A percentile compares a stretch with the other conserved stretches of the same genome.
Evolutionary conservation across 2,113 vertebrate genomes (phyloP).

Genomic region (Procavia capensis): DNA sequence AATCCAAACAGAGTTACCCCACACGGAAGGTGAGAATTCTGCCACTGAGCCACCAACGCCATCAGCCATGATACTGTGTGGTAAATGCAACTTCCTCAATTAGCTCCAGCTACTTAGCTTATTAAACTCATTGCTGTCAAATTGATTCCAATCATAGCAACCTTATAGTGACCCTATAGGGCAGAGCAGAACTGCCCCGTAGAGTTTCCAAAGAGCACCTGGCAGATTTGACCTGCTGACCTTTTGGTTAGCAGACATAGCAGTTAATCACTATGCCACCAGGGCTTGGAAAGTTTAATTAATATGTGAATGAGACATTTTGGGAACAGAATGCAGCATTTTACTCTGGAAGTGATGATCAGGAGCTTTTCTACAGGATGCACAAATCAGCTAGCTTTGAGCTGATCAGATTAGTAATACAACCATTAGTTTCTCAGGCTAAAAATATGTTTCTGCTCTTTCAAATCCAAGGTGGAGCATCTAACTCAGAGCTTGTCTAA

Average conservation of each 20-base stretch:
- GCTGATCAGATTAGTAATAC: background rate
- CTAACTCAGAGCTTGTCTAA: background rate
- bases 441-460: background rate
- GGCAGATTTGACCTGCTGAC: too few relatives aligned
- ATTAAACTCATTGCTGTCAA: too few relatives aligned
- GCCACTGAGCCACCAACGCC: background rate
- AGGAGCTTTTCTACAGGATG: background rate
- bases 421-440: background rate
- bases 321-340: background rate
- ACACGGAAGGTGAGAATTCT: background rate
- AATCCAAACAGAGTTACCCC: background rate
- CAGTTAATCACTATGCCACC: too few relatives aligned
- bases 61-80: background rate
- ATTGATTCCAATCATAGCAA: too few relatives aligned
- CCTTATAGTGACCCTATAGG: too few relatives aligned
- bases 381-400: slow-evolving; percentile 6
- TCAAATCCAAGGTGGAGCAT: background rate
- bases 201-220: too few relatives aligned
- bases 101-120: background rate
- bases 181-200: too few relatives aligned
- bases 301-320: background rate
- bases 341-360: slow-evolving; percentile 13
- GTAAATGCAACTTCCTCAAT: background rate
- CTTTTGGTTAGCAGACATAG: too few relatives aligned
- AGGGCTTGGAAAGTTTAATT: slow-evolving; percentile 10